Evolutionary conservation across 1,140 invertebrate species (phyloP).

Genomic region (Amphibalanus amphitrite): DNA sequence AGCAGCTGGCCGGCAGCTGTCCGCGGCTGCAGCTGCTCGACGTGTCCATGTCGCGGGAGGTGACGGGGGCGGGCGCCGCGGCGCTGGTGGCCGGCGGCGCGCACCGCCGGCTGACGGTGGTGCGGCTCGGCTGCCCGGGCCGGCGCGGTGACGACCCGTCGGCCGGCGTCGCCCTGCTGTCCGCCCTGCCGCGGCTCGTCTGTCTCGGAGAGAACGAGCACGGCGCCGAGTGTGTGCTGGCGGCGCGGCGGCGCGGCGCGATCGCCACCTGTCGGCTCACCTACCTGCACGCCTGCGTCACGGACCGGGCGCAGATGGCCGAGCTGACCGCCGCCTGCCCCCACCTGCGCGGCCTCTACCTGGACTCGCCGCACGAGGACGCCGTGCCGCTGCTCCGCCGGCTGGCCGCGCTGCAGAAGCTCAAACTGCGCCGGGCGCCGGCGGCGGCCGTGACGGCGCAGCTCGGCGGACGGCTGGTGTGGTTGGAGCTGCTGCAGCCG

Average conservation of each 20-base stretch:
- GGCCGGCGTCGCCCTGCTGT: background rate
- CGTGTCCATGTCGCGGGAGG: background rate
- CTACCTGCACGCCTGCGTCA: background rate
- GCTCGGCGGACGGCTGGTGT: background rate
- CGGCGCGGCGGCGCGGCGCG: background rate
- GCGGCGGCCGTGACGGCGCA: background rate
- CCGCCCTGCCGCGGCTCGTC: background rate
- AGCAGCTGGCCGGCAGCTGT: background rate
- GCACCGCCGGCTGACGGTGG: background rate
- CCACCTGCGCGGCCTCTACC: background rate
- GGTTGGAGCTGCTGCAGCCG: background rate
- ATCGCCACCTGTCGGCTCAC: background rate
- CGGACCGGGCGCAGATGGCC: background rate
- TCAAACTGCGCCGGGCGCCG: background rate
- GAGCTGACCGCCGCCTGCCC: background rate
- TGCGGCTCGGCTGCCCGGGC: background rate
- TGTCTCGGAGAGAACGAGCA: background rate
- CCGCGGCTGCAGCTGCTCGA: background rate
- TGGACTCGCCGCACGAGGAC: background rate
- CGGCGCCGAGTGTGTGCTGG: constrained; percentile 3
- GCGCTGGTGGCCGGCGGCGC: background rate
- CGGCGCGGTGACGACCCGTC: background rate
- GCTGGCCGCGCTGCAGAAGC: background rate
- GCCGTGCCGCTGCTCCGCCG: background rate
- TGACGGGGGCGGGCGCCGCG: background rate